phyloP scores from a whole-genome alignment of 1,140 invertebrate genomes.

The Drosophila malerkotliana region DNA sequence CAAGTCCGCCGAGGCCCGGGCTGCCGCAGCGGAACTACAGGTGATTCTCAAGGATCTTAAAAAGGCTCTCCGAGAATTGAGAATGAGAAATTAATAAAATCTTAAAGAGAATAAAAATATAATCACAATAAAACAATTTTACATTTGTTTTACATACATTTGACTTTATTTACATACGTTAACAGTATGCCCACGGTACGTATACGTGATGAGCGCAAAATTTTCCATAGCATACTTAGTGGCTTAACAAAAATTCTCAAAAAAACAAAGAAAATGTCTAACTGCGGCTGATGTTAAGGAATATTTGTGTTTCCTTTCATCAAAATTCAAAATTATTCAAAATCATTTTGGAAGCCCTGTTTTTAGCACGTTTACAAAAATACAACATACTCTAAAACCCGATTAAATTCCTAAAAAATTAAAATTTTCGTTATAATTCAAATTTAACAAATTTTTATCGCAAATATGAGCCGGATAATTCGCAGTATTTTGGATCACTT shows the following conservation, averaged over 20 bases:
- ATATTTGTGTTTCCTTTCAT: background rate
- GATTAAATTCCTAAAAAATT: constrained; percentile 6
- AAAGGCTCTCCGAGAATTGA: constrained; percentile 13
- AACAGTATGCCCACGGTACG: background rate
- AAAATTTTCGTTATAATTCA: background rate
- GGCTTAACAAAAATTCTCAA: background rate
- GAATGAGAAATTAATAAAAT: constrained; percentile 16
- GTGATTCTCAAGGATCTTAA: constrained; percentile 12
- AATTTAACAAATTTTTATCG: background rate
- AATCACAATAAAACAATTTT: background rate
- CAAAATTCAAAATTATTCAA: background rate
- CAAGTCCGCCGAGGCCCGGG: constrained; percentile 2
- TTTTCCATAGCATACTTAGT: constrained; percentile 15
- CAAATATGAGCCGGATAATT: constrained; percentile 9
- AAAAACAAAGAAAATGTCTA: background rate
- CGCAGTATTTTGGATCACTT: constrained; percentile 13
- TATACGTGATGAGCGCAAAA: background rate
- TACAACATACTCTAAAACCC: background rate
- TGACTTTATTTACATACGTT: background rate
- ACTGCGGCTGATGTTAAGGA: background rate
- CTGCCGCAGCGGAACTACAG: constrained; percentile 1
- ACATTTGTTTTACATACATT: background rate
- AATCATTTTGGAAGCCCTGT: background rate
- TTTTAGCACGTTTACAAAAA: background rate
- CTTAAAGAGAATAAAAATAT: background rate